Conservation (phyloP, 1,140 invertebrate genomes). For the Heliconius hermathena region DNA sequence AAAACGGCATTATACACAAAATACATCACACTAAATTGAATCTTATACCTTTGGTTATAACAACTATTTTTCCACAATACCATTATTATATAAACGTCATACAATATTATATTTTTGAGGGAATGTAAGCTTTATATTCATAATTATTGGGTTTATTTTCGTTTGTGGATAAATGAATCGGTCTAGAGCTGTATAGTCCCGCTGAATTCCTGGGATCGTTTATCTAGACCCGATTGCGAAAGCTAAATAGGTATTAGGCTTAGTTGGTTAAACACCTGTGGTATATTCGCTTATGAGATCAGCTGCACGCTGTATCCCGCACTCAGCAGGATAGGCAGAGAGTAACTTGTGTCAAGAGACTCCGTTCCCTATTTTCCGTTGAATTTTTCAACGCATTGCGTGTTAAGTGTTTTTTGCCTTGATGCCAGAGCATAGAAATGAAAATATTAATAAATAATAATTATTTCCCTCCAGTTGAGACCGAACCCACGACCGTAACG, state of each 20-base stretch:
- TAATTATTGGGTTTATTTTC: conserved; percentile 2
- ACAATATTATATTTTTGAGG: neutral
- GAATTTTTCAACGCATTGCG: no score
- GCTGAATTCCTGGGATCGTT: conserved; percentile 33
- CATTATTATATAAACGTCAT: conserved; percentile 34
- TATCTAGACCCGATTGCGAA: conserved; percentile 19
- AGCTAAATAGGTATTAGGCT: neutral
- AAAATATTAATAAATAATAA: no score
- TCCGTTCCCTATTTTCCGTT: no score
- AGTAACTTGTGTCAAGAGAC: no score
- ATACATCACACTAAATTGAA: conserved; percentile 30
- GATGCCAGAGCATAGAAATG: no score
- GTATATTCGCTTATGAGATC: neutral
- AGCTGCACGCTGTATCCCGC: no score
- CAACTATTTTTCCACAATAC: conserved; percentile 1
- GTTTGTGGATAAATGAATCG: conserved; percentile 44
- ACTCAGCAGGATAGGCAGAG: no score
- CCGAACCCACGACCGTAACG: no score
- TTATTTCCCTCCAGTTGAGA: no score
- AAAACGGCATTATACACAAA: neutral
- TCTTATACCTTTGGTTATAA: conserved; percentile 18
- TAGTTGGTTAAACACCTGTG: neutral
- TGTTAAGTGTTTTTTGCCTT: no score
- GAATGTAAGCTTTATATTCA: conserved; percentile 15
- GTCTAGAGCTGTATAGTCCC: conserved; percentile 43